phyloP scores from a whole-genome alignment of 2,113 vertebrate genomes.

The Xenopus tropicalis region DNA sequence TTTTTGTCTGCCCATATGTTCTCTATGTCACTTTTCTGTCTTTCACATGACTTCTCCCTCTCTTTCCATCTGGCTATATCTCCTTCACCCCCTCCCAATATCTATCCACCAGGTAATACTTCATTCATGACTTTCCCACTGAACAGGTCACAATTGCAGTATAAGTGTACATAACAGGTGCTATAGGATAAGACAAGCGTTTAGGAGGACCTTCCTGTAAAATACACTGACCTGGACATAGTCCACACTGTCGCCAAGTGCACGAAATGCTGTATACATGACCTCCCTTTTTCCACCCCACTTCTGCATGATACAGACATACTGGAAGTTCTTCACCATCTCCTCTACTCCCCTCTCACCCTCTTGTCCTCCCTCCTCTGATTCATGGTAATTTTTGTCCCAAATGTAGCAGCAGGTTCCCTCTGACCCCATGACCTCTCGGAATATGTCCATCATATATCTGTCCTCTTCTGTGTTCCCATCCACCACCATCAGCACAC shows the following conservation, averaged over 20 bases:
- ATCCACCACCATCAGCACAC: constrained; percentile 95
- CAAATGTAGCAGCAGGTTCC: constrained; percentile 79
- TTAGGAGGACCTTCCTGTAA: fast-evolving
- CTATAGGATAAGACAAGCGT: background rate
- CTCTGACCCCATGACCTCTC: constrained; percentile 85
- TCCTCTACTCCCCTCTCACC: constrained; percentile 66
- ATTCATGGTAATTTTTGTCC: constrained; percentile 87
- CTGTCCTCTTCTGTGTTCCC: constrained; percentile 86
- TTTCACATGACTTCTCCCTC: too few relatives aligned
- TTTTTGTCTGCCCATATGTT: too few relatives aligned
- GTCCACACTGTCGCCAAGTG: constrained; percentile 88
- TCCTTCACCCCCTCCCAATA: too few relatives aligned
- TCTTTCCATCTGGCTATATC: too few relatives aligned
- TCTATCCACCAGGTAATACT: too few relatives aligned
- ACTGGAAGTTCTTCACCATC: constrained; percentile 74
- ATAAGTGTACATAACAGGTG: too few relatives aligned
- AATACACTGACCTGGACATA: constrained; percentile 85
- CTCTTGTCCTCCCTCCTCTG: constrained; percentile 55
- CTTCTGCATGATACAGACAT: constrained; percentile 92
- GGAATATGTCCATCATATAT: constrained; percentile 98
- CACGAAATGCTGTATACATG: constrained; percentile 97
- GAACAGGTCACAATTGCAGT: too few relatives aligned
- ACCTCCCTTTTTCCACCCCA: constrained; percentile 98
- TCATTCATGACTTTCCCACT: too few relatives aligned
- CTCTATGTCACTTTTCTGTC: too few relatives aligned